Base-by-base conservation (phyloP, 2,888 invertebrate species). In the Zhuqinia jingwanae region DNA sequence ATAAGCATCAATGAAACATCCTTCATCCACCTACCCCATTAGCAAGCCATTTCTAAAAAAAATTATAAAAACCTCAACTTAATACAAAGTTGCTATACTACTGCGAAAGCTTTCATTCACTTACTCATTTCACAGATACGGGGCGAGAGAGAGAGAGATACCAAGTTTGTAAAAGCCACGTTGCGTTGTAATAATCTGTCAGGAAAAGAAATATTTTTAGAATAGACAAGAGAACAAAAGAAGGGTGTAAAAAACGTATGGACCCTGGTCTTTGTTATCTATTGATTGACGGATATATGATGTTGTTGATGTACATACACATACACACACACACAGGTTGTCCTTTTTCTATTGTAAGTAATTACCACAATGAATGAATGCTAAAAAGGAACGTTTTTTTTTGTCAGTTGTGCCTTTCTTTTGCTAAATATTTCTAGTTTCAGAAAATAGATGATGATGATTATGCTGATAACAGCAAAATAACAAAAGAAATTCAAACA, bases 11-110 rank as follows among this genome's bases (percentile, higher is more conserved):
- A 53, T 36, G 80, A 22, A 81, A 36, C 42, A 70, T 81, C 45
- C 81, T 36, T 8, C 36, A 36, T 36, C 36, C 36, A 36, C 8
- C 36, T 36, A 81, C 27, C 82, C 82, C 63, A 82, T 82, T 82
- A 82, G 75, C 75, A 63, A 50, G 63, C 47, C 20, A 36, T 75
- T 81, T 63, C 82, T 82, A 81, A 73, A 81, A 81, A 17, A 70
- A 65, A 6, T 80, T 30, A 22, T 47, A 50, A 53, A 73, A 73
- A 53, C 50, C 27, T 13, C 25, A 27, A 50, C 45, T 8, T 45
- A 1, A 8, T 36, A 36, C 36, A 36, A 13, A 53, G 11, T 73
- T 50, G 27, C 36, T n/a, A 25, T 50, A 73, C 47, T 22, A n/a
- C n/a, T 70, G 47, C 25, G 70, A 65, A 30, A 45, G 20, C 68